Conservation (phyloP, 1,140 invertebrate genomes). For the Cydia fagiglandana region DNA sequence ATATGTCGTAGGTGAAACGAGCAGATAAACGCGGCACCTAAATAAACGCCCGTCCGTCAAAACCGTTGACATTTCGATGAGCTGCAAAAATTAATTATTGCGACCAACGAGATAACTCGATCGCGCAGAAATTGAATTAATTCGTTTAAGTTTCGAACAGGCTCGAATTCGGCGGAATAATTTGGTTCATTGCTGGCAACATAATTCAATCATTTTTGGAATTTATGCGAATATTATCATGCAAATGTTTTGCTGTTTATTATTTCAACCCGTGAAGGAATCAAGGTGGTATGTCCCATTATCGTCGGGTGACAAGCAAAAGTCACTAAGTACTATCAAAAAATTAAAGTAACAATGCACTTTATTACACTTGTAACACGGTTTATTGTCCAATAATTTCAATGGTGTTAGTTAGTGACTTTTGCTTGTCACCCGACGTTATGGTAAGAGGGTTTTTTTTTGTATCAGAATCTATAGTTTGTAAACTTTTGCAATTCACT, state of each 20-base stretch:
- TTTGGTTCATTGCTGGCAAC: conserved; percentile 9
- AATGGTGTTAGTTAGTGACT: no score
- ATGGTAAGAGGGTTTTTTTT: no score
- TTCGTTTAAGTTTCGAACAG: conserved; percentile 17
- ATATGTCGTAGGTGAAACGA: not conserved
- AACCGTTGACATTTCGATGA: not conserved
- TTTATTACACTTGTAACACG: no score
- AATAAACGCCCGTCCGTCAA: conserved; percentile 1
- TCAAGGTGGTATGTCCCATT: no score
- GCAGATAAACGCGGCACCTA: not conserved
- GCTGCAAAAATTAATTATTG: conserved; percentile 17
- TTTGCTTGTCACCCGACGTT: no score
- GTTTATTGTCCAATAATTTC: no score
- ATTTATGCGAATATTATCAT: not conserved
- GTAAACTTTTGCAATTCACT: no score
- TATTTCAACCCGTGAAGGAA: no score
- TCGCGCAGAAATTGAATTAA: conserved; percentile 8
- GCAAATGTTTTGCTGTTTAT: not conserved
- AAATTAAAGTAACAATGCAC: no score
- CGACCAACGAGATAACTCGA: conserved; percentile 31
- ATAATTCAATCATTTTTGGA: not conserved
- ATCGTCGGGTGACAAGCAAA: no score
- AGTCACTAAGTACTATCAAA: no score
- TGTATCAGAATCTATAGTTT: no score
- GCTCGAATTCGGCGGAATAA: conserved; percentile 6